A percentile compares a stretch with the other conserved stretches of the same genome.
Evolutionary conservation across 2,797 vertebrate species (phyloP).

Genomic region (Thunnus albacares): DNA sequence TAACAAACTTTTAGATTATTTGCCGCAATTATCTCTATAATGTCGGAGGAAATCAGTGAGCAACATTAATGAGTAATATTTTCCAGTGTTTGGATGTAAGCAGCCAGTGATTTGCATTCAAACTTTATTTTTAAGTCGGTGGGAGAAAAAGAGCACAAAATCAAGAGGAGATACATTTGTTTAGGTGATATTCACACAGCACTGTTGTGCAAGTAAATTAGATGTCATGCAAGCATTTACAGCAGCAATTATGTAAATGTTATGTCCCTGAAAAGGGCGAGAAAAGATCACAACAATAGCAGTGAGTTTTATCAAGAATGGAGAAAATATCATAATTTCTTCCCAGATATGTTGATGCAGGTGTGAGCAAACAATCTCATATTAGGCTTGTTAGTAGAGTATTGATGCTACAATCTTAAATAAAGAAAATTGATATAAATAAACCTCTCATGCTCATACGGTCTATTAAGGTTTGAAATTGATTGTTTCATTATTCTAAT

Average conservation of each 20-base stretch:
- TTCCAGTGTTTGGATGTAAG: not conserved
- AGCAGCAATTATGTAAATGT: not conserved
- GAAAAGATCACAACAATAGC: not conserved
- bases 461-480: conserved; percentile 17
- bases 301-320: not conserved
- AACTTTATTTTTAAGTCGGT: not conserved
- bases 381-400: not conserved
- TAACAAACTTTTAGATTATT: conserved; percentile 19
- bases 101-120: not conserved
- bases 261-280: not conserved
- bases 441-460: not conserved
- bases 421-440: conserved; percentile 25
- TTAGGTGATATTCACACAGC: not conserved
- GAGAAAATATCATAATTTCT: not conserved
- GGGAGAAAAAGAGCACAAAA: not conserved
- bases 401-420: conserved; percentile 4
- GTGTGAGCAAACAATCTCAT: not conserved
- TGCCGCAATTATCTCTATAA: conserved; percentile 5
- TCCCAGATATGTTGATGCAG: not conserved
- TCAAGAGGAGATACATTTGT: not conserved
- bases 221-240: not conserved
- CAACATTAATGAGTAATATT: conserved; percentile 9
- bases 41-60: conserved; percentile 4
- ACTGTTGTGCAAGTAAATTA: not conserved
- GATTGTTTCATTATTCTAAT: conserved; percentile 36